Base-by-base conservation (phyloP, 2,797 vertebrate genomes). In the Anguilla pacifica region DNA sequence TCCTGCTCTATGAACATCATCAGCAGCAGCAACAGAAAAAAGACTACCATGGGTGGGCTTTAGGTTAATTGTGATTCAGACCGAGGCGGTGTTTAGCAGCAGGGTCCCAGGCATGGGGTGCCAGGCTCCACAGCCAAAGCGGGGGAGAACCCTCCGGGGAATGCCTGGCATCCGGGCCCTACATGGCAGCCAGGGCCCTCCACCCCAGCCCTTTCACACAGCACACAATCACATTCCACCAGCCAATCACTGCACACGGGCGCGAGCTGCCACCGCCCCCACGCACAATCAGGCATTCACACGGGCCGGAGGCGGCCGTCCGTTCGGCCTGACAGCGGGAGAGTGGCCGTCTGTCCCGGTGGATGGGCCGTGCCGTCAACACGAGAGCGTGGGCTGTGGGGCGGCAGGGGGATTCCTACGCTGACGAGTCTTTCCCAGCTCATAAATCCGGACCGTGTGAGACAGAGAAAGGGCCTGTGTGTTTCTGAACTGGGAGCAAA, bases 201-300 rank as follows among this genome's bases (percentile, higher is more conserved):
- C 79, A 51, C 79, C 79, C 79, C 79, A 82, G 79, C 79, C 79
- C 43, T 51, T 82, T 82, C 79, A 82, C 79, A 82, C 43, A 82
- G 46, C 46, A n/a, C 46, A 82, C 43, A 82, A 82, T 82, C 79
- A 25, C 46, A 13, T 22, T 51, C 79, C n/a, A 1, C 51, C 79
- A 82, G 43, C 79, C 74, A 79, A 79, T 79, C 35, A 39, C 31
- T 35, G 39, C 72, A 31, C 67, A 31, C 22, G 61, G 28, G 67
- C 67, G 1, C 22, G 22, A 31, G 67, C n/a, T 28, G 67, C 67
- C n/a, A 31, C n/a, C 43, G 39, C 77, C 22, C 43, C 39, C 39
- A 39, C 43, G 3, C 17, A 46, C 77, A 81, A 81, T 81, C 77
- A 22, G 17, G 77, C 77, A 39, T 25, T 81, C 39, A 22, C 39